Evolutionary conservation across 2,113 vertebrate species (phyloP).

Genomic region (Furnarius figulus): DNA sequence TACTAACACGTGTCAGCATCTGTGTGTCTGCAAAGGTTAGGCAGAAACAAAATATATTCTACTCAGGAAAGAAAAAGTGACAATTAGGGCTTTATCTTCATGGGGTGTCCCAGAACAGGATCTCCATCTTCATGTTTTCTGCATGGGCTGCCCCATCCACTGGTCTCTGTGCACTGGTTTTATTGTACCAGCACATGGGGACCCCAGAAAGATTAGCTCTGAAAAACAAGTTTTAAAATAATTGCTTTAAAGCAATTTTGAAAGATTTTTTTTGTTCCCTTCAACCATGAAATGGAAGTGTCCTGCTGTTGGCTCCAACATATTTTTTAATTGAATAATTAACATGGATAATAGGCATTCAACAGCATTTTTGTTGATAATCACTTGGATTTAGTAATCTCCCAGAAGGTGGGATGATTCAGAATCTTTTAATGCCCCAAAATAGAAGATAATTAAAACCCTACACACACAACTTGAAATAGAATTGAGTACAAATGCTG

Average conservation of each 20-base stretch:
- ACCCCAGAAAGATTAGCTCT: neutral
- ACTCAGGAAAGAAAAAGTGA: neutral
- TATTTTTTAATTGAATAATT: slow-evolving; percentile 62
- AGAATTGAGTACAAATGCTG: slow-evolving; percentile 19
- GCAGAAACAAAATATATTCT: neutral
- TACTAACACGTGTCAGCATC: neutral
- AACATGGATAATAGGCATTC: slow-evolving; percentile 32
- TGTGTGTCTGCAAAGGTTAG: neutral
- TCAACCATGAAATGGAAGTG: slow-evolving; percentile 30
- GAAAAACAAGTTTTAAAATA: slow-evolving; percentile 20
- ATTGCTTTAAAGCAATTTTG: slow-evolving; percentile 39
- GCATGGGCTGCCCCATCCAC: neutral
- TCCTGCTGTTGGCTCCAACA: slow-evolving; percentile 43
- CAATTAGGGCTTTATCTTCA: neutral
- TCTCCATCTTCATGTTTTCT: neutral
- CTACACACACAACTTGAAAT: neutral
- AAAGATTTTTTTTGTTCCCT: slow-evolving; percentile 1
- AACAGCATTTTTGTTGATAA: neutral
- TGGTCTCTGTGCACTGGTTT: neutral
- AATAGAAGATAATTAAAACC: slow-evolving; percentile 53
- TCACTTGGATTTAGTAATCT: slow-evolving; percentile 47
- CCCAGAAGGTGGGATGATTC: slow-evolving; percentile 60
- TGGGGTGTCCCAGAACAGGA: neutral
- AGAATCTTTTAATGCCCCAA: slow-evolving; percentile 20
- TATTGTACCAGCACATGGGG: neutral